Conservation (phyloP, 2,797 vertebrate species). For the Heliangelus exortis region DNA sequence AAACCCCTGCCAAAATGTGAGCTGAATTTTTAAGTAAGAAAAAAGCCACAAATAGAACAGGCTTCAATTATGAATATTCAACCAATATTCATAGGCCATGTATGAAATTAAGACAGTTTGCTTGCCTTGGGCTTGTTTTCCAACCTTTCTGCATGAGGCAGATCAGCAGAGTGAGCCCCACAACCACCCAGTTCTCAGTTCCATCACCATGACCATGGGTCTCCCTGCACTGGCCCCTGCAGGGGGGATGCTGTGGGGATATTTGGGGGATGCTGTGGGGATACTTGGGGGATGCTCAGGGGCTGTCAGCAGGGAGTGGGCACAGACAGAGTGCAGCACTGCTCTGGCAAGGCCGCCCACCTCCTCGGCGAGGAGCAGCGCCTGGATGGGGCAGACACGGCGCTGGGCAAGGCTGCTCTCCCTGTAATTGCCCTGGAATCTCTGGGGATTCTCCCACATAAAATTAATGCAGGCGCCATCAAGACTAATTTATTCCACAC, state of each 20-base stretch:
- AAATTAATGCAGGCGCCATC: constrained; percentile 61
- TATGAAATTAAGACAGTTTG: background rate
- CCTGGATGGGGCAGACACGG: background rate
- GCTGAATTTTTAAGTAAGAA: background rate
- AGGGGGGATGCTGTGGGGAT: background rate
- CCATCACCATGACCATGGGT: fast-evolving
- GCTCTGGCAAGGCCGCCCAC: background rate
- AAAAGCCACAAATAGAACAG: constrained; percentile 30
- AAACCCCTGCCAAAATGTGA: constrained; percentile 46
- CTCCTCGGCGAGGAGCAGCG: fast-evolving
- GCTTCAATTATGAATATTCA: constrained; percentile 6
- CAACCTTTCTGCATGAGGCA: background rate
- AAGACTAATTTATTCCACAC: constrained; percentile 30
- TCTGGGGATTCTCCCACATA: constrained; percentile 52
- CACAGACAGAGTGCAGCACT: fast-evolving
- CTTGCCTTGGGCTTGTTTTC: background rate
- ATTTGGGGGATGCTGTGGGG: background rate
- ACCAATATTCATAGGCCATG: background rate
- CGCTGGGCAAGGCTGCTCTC: background rate
- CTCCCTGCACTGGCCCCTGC: background rate
- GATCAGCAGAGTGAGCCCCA: fast-evolving
- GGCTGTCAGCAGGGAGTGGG: background rate
- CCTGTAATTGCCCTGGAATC: constrained; percentile 36
- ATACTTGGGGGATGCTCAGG: no score
- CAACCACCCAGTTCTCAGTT: fast-evolving